Conservation (phyloP, 2,888 invertebrate species). For the Bhutanitis thaidina region DNA sequence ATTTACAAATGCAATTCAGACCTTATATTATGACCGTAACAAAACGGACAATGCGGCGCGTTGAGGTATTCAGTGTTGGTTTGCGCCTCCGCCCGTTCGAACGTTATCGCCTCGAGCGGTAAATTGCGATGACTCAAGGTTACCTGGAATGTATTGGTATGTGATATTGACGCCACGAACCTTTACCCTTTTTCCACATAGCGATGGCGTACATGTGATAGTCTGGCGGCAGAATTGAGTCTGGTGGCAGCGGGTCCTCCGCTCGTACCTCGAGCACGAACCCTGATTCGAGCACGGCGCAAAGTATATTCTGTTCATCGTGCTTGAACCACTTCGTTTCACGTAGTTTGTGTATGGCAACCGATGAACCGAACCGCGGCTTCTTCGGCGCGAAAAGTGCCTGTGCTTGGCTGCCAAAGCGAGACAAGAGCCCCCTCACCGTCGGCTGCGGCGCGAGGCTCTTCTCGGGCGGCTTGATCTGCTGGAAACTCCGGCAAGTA, state of each 20-base stretch:
- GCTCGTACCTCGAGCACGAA: slow-evolving; percentile 84
- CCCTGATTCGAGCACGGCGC: slow-evolving; percentile 85
- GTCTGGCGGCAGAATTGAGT: slow-evolving; percentile 70
- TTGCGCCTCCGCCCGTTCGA: slow-evolving; percentile 35
- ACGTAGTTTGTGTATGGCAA: slow-evolving; percentile 84
- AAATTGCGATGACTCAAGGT: slow-evolving; percentile 33
- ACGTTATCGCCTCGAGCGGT: slow-evolving; percentile 43
- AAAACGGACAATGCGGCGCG: slow-evolving; percentile 32
- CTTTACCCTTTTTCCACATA: slow-evolving; percentile 86
- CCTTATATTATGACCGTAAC: slow-evolving; percentile 41
- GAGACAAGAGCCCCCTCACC: slow-evolving; percentile 75
- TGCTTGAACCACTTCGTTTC: slow-evolving; percentile 88
- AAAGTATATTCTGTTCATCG: slow-evolving; percentile 84
- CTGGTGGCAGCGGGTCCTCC: slow-evolving; percentile 68
- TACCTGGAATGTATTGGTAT: slow-evolving; percentile 21
- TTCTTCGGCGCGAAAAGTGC: slow-evolving; percentile 76
- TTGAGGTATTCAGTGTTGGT: slow-evolving; percentile 48
- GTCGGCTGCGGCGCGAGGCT: slow-evolving; percentile 71
- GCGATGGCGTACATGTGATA: slow-evolving; percentile 84
- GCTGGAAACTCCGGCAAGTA: slow-evolving; percentile 77
- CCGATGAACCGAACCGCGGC: slow-evolving; percentile 81
- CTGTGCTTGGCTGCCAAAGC: slow-evolving; percentile 77
- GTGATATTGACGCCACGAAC: slow-evolving; percentile 55
- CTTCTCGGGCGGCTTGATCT: slow-evolving; percentile 78
- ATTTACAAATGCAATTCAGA: slow-evolving; percentile 63